Conservation (phyloP, 92 coral and sea anemone genomes). For the Zoanthus solanderi region DNA sequence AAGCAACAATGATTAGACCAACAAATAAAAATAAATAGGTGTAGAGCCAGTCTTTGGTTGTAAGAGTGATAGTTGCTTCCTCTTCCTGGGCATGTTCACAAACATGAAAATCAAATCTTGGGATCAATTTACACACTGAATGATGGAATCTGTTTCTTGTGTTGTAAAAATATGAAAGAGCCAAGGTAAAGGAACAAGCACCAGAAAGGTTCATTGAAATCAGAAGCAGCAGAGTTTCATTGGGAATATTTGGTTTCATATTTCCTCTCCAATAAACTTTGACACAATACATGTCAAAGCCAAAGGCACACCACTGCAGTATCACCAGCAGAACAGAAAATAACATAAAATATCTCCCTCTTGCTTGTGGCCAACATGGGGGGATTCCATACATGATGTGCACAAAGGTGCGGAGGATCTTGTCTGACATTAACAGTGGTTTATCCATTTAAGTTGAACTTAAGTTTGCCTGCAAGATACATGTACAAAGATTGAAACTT, state of each 20-base stretch:
- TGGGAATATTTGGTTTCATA: constrained; percentile 56
- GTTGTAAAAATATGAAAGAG: constrained; percentile 67
- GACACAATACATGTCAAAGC: constrained; percentile 60
- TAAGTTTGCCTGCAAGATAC: neutral
- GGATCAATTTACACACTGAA: constrained; percentile 57
- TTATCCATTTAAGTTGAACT: neutral
- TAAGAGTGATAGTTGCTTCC: constrained; percentile 26
- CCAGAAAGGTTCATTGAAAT: constrained; percentile 59
- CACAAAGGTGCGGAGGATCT: constrained; percentile 50
- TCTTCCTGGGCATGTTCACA: constrained; percentile 51
- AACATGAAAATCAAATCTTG: constrained; percentile 60
- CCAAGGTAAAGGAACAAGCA: constrained; percentile 64
- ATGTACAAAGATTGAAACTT: too few species aligned
- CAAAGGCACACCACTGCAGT: constrained; percentile 63
- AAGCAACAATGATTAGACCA: constrained; percentile 58
- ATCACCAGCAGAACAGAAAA: constrained; percentile 37
- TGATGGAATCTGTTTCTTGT: constrained; percentile 51
- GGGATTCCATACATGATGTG: constrained; percentile 67
- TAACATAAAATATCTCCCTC: constrained; percentile 22
- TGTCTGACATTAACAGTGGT: constrained; percentile 38
- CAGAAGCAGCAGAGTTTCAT: constrained; percentile 65
- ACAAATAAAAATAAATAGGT: constrained; percentile 55
- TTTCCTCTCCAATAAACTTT: constrained; percentile 66
- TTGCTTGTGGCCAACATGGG: constrained; percentile 49
- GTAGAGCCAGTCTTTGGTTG: constrained; percentile 61